phyloP scores from a whole-genome alignment of 2,888 invertebrate genomes.

The Panopea generosa region DNA sequence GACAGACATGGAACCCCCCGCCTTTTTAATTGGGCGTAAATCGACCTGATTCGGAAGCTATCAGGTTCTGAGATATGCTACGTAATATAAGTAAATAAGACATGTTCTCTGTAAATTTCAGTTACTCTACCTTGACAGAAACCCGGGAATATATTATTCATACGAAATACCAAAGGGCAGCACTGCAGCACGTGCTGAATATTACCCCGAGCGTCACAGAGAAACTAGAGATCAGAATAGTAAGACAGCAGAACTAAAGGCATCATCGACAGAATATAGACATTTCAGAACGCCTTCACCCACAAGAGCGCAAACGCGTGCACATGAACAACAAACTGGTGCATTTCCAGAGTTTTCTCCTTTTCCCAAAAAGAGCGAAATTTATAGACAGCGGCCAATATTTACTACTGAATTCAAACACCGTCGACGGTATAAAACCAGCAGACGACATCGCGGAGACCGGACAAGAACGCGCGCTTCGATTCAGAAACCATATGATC shows the following conservation, averaged over 20 bases:
- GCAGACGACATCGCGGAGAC: neutral
- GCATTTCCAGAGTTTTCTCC: constrained; percentile 34
- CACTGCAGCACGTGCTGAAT: too few relatives aligned
- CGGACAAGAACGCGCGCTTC: neutral
- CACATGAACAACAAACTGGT: neutral
- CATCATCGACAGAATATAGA: constrained; percentile 1
- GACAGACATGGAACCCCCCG: too few relatives aligned
- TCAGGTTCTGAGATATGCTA: too few relatives aligned
- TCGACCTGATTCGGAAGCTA: too few relatives aligned
- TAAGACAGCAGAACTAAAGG: neutral
- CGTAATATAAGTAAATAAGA: too few relatives aligned
- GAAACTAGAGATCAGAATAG: too few relatives aligned
- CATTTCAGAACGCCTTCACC: neutral
- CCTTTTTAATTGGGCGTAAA: too few relatives aligned
- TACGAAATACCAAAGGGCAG: constrained; percentile 23
- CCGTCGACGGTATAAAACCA: too few relatives aligned
- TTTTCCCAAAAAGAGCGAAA: constrained; percentile 16
- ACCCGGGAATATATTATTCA: constrained; percentile 37
- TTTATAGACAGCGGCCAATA: constrained; percentile 28
- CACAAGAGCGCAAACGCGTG: neutral
- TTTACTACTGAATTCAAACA: constrained; percentile 39
- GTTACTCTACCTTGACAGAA: constrained; percentile 23
- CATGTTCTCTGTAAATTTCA: too few relatives aligned
- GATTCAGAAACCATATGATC: neutral
- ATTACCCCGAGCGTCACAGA: neutral